Base-by-base conservation (phyloP, 2,113 vertebrate genomes). In the Taurulus bubalis region DNA sequence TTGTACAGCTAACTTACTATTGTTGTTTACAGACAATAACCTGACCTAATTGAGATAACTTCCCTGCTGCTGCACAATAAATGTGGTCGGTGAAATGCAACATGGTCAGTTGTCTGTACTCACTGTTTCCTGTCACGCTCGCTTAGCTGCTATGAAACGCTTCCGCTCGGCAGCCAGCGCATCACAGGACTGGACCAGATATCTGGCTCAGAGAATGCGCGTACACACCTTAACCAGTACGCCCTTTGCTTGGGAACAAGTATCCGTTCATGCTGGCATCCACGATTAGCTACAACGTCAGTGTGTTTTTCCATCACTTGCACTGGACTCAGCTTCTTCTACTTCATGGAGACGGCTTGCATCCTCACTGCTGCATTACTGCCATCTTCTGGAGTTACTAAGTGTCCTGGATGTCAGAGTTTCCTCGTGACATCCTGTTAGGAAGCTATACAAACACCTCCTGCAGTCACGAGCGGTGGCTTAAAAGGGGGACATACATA, bases 141-240 rank as follows among this genome's bases (percentile, higher is more conserved):
- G 22, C 24, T 62, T 69, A 65, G 36, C 26, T 58, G 86, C 84
- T 81, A 20, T 24, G 22, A 76, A 34, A 70, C 62, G 59, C 36
- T 69, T 66, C 22, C 45, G 8, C 22, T 38, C 16, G 2, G 6
- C 16, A 65, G 32, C 9, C 14, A 38, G 32, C 3, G 18, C 20
- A 47, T 62, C 58, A 16, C 14, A 4, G 4, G 4, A 18, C 6
- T 6, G 3, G 1, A 16, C 6, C 5, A 10, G 11, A 20, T n/a
- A 40, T 36, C 26, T 11, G 5, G 20, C 6, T 30, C 42, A 15
- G 20, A 55, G 3, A 9, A 36, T 22, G 20, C 22, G 3, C 26
- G 32, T 49, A 3, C 6, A 76, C 42, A 56, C 9, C 88, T 65
- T 70, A 80, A 63, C 80, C 18, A 32, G 30, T 2, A 15, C 9